Conservation (phyloP, 2,797 vertebrate genomes). For the Pagetopsis macropterus region DNA sequence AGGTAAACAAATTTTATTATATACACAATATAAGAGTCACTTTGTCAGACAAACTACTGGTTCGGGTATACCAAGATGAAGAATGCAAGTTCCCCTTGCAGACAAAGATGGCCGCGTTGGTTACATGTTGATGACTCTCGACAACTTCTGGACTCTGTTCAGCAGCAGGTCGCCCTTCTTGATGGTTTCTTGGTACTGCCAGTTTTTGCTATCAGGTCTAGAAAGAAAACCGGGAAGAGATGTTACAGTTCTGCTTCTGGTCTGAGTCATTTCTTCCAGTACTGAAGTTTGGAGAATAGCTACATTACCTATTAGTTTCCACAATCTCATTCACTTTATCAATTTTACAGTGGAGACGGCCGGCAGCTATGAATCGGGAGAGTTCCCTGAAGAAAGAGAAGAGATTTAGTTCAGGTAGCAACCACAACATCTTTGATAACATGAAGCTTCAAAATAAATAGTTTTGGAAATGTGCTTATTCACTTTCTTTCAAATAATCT, state of each 20-base stretch:
- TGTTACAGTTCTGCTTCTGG: neutral
- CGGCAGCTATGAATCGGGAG: conserved; percentile 97
- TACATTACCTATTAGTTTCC: conserved; percentile 95
- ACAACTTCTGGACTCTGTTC: conserved; percentile 98
- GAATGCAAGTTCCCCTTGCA: conserved; percentile 26
- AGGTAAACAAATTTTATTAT: conserved; percentile 82
- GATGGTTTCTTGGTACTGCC: conserved; percentile 99
- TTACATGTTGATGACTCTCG: conserved; percentile 99
- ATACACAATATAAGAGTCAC: conserved; percentile 82
- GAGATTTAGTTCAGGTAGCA: neutral
- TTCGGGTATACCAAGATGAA: conserved; percentile 54
- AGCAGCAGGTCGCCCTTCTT: conserved; percentile 98
- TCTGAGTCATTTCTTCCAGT: accelerated
- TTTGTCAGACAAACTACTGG: conserved; percentile 65
- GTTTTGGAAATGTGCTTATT: too few species aligned
- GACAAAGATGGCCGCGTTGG: conserved; percentile 31
- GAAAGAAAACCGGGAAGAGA: neutral
- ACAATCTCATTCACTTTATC: conserved; percentile 99
- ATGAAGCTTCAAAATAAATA: neutral
- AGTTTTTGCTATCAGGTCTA: conserved; percentile 99
- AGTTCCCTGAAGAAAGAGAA: conserved; percentile 86
- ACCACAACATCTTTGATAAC: neutral
- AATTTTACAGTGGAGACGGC: conserved; percentile 98
- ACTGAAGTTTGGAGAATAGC: neutral
- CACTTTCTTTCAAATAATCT: too few species aligned